A percentile compares a stretch with the other conserved stretches of the same genome.
phyloP scores from a whole-genome alignment of 1,140 invertebrate genomes.

The Acyrthosiphon pisum region DNA sequence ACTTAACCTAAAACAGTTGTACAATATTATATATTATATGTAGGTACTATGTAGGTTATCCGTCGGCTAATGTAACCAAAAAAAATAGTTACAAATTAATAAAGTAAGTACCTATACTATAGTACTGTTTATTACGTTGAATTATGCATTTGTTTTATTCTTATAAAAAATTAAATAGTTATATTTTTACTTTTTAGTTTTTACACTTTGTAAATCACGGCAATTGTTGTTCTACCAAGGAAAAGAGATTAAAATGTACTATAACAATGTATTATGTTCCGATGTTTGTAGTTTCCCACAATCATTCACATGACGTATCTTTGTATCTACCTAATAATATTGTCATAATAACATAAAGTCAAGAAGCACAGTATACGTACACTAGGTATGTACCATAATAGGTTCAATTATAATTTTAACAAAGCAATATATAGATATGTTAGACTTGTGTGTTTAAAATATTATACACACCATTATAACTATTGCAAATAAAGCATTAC shows the following conservation, averaged over 20 bases:
- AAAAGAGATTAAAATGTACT: neutral
- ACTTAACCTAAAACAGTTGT: neutral
- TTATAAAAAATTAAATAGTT: neutral
- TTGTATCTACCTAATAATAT: neutral
- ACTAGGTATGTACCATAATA: neutral
- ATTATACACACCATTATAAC: neutral
- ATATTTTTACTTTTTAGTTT: neutral
- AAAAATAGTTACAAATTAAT: neutral
- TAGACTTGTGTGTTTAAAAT: neutral
- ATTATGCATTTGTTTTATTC: neutral
- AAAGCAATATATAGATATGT: neutral
- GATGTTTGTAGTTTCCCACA: neutral
- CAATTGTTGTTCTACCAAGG: neutral
- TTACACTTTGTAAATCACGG: neutral
- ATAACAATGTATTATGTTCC: neutral
- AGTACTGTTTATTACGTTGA: neutral
- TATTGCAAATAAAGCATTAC: slow-evolving; percentile 3
- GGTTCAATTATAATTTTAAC: neutral
- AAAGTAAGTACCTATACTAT: neutral
- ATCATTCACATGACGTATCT: no score
- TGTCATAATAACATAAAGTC: neutral
- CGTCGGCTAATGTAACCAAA: neutral
- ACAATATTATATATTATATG: no score
- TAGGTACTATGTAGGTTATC: neutral
- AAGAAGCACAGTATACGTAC: no score